Evolutionary conservation across 2,113 vertebrate genomes (phyloP), one percentile per base, ranked within the genome.

Genomic region (Stomatorhinus ivindoensis): DNA sequence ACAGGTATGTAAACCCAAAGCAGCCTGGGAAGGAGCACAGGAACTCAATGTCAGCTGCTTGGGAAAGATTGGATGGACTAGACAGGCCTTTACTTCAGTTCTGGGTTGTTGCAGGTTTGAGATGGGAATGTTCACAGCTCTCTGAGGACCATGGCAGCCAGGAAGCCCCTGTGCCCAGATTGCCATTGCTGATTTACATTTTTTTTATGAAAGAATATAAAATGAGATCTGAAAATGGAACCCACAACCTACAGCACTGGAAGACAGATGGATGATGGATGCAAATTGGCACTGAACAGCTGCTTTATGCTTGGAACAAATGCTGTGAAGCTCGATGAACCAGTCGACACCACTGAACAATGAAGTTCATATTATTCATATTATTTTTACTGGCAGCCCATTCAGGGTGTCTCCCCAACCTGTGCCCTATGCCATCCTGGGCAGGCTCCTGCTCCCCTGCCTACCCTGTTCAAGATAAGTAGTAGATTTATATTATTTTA

Each of bases 11-110:
- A n/a, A n/a, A n/a, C n/a, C n/a, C n/a, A n/a, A n/a, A n/a, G n/a
- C n/a, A n/a, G n/a, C n/a, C n/a, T n/a, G n/a, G n/a, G n/a, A n/a
- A n/a, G n/a, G n/a, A n/a, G n/a, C n/a, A n/a, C n/a, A n/a, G n/a
- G n/a, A n/a, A n/a, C n/a, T n/a, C 86, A 11, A 10, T 48, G 10
- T 98, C 96, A 97, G 95, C 94, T 99, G 97, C 98, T 97, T 91
- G 97, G 97, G 10, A n/a, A 10, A 7, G n/a, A n/a, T 9, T 2
- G 58, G 5, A 65, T 65, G 7, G 24, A 7, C 21, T 9, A 65
- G n/a, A 55, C 51, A 19, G 51, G 51, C 51, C 51, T 55, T 55
- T 4, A 5, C 51, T 21, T 55, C 51, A 55, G 51, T 19, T 55
- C 15, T 55, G 17, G 15, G 3, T 21, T 21, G 53, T 21, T 5